These are phyloP conservation scores for Dyspetes luteomarginatus DNA, from an alignment of 2,888 invertebrate species.

Conservation along the genomic window DNA sequence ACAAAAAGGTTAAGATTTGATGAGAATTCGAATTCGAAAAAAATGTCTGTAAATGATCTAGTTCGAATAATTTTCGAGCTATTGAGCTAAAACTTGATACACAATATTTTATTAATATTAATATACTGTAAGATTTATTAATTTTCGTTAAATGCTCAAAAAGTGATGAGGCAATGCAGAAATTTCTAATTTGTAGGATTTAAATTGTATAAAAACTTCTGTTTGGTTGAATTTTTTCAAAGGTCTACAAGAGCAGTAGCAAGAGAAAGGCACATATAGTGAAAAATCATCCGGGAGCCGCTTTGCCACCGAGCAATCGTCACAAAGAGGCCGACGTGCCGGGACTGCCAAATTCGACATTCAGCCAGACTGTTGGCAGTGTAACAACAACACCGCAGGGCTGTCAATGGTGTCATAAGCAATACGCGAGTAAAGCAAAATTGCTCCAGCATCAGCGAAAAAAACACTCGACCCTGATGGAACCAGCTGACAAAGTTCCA, in stretches of 20 bases:
- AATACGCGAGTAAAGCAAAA: constrained; percentile 92
- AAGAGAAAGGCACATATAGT: constrained; percentile 93
- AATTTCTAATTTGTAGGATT: too few relatives aligned
- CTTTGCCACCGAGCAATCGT: constrained; percentile 86
- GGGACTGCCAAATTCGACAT: constrained; percentile 86
- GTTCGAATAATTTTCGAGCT: too few relatives aligned
- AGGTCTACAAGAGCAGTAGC: constrained; percentile 92
- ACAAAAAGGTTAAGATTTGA: too few relatives aligned
- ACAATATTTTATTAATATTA: too few relatives aligned
- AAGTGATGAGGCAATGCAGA: too few relatives aligned
- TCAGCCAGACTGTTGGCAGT: constrained; percentile 89
- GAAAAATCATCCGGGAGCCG: constrained; percentile 92
- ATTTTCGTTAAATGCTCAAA: too few relatives aligned
- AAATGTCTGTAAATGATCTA: too few relatives aligned
- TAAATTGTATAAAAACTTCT: too few relatives aligned
- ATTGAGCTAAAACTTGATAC: too few relatives aligned
- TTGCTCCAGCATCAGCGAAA: constrained; percentile 89
- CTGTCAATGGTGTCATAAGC: constrained; percentile 93
- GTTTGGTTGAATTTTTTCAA: too few relatives aligned
- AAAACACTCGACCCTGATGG: constrained; percentile 85
- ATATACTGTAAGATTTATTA: too few relatives aligned
- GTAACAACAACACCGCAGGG: constrained; percentile 89
- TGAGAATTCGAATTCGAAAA: too few relatives aligned
- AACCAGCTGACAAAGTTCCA: constrained; percentile 81
- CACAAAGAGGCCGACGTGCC: constrained; percentile 82